Base-by-base conservation (phyloP, 2,797 vertebrate species). In the Zalophus californianus region DNA sequence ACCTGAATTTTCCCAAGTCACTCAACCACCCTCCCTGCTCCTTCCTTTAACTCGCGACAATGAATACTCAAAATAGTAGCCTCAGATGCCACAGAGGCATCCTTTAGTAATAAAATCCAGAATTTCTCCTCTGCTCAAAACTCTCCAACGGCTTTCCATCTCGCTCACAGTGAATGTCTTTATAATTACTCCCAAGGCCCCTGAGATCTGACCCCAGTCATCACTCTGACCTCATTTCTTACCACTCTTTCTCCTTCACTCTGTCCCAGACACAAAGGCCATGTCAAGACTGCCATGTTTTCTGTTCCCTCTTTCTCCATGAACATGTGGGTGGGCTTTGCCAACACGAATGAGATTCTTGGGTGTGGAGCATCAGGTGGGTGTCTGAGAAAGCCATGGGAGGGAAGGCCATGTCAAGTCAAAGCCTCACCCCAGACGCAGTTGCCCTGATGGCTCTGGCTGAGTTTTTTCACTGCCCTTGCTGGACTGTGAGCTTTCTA, bases 111-210 rank as follows among this genome's bases (percentile, higher is more conserved):
- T 35, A 4, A 32, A 64, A 32, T 79, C 27, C 91, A 95, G 23
- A 32, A 70, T 87, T 70, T 97, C 0, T 95, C 86, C 89, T 92
- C 35, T 92, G 62, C 38, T 91, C n/a, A 50, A 70, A 54, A 48
- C 52, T 41, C 50, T 29, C 10, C 44, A 14, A 15, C 48, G 50
- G 12, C 3, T 70, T 78, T 64, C 23, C 35, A 23, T n/a, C 18
- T 92, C 23, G 38, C 27, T 92, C 44, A 84, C 25, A 20, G 15
- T 20, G 9, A 32, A 27, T 50, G 12, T 73, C 62, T 29, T 48
- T 10, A 52, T 7, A 52, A 2, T 7, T 6, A 13, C 9, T 2
- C 58, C 16, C 4, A 60, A 13, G 18, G 13, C 2, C 58, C 16
- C 18, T 66, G 38, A 0, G 21, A 9, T 60, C 52, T 72, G n/a